Base-by-base conservation (phyloP, 1,140 invertebrate species). In the Philotrypesis tridentata region DNA sequence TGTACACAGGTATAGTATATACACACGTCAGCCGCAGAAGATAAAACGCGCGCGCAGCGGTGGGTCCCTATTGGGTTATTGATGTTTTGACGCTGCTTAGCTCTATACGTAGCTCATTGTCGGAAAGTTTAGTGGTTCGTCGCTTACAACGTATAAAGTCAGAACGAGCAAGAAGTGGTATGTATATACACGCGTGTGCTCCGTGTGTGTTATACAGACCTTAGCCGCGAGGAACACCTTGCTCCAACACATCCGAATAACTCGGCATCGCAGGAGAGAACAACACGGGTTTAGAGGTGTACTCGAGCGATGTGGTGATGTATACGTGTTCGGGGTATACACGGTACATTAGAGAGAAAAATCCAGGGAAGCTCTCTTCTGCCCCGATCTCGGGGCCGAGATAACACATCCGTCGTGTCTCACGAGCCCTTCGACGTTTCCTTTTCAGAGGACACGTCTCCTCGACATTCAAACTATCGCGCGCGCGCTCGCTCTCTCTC, bases 1-100 rank as follows among this genome's bases (percentile, higher is more conserved):
- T 40, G 1, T n/a, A n/a, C n/a, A n/a, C n/a, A n/a, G n/a, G n/a
- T n/a, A n/a, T n/a, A n/a, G n/a, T n/a, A n/a, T n/a, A 14, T 14
- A 14, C 43, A 23, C 61, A 76, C 76, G 65, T 78, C 76, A 60
- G 40, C 25, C 60, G 27, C 67, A 79, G 68, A 71, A 55, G 67
- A 79, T 79, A 72, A 79, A 79, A 71, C 68, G 23, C 37, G 21
- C 68, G 23, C 37, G 21, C 25, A 23, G 37, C 40, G 67, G 68
- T 55, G 48, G n/a, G 48, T 55, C 48, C 48, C 68, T 17, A 6
- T n/a, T 25, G 27, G 9, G n/a, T 79, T 79, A 79, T 79, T 72
- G 77, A 79, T 79, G 68, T 72, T 79, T 79, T 70, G 33, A 70
- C 48, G 77, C 77, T 43, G 68, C 68, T 14, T n/a, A n/a, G n/a